Evolutionary conservation across 2,113 vertebrate genomes (phyloP).

Genomic region (Ammospiza nelsoni): DNA sequence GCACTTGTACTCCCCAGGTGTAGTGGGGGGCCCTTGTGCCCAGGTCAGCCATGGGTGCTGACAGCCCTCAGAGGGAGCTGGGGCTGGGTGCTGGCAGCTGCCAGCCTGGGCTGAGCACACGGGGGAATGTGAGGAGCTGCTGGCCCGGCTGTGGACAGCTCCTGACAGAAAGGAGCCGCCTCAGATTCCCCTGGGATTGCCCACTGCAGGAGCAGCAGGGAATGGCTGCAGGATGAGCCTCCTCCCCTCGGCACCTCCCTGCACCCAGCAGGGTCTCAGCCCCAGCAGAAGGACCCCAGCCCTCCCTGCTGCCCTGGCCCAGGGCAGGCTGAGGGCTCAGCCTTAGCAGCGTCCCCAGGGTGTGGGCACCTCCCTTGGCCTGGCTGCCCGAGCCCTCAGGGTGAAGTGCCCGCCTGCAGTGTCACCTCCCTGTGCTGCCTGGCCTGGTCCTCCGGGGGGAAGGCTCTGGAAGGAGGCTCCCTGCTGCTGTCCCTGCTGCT

Average conservation of each 20-base stretch:
- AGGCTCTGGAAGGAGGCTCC: background rate
- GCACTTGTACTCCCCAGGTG: accelerated
- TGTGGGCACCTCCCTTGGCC: background rate
- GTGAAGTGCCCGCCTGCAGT: accelerated
- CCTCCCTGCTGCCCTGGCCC: background rate
- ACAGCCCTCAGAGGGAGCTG: background rate
- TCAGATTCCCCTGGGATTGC: background rate
- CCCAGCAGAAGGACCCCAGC: background rate
- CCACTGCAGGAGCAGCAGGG: background rate
- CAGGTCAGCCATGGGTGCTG: accelerated
- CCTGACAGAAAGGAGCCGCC: background rate
- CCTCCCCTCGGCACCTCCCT: background rate
- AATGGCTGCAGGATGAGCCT: accelerated
- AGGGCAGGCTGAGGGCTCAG: background rate
- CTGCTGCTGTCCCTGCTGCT: background rate
- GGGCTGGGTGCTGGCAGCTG: background rate
- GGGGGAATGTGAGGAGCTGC: accelerated
- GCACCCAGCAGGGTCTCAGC: background rate
- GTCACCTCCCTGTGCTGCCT: background rate
- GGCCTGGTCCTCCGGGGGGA: background rate
- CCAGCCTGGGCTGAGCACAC: background rate
- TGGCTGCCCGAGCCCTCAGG: too few species aligned
- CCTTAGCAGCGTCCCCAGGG: accelerated
- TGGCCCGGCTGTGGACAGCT: background rate
- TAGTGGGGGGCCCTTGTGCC: accelerated